These are phyloP conservation scores for Falcaria lacertinaria DNA, from an alignment of 2,888 invertebrate species.

Conservation along the genomic window DNA sequence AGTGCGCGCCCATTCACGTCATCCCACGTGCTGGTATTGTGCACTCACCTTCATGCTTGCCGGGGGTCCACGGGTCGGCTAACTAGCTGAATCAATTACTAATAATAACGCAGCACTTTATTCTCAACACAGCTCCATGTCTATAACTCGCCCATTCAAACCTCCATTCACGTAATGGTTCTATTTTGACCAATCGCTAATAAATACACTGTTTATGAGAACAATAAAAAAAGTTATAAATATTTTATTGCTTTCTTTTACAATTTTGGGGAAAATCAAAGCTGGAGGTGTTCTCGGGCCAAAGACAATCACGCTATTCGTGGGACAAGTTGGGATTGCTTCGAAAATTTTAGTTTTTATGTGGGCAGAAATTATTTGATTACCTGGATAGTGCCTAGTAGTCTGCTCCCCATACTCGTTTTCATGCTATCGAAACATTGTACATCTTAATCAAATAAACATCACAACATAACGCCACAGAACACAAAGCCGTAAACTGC, in stretches of 20 bases:
- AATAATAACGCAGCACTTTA: slow-evolving; percentile 6
- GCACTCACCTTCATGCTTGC: slow-evolving; percentile 14
- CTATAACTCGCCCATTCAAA: neutral
- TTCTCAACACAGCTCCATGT: neutral
- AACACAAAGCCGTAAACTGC: slow-evolving; percentile 17
- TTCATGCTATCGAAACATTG: neutral
- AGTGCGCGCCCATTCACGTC: slow-evolving; percentile 30
- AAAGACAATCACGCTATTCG: no score
- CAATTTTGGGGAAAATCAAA: no score
- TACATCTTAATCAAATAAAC: neutral
- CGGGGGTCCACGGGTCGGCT: slow-evolving; percentile 15
- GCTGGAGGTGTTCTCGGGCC: no score
- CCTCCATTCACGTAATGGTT: neutral
- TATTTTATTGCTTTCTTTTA: neutral
- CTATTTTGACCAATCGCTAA: neutral
- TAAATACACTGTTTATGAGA: neutral
- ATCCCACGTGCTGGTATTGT: slow-evolving; percentile 32
- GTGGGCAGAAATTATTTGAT: no score
- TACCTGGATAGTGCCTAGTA: no score
- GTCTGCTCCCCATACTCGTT: no score
- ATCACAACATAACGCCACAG: slow-evolving; percentile 15
- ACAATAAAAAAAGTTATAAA: neutral
- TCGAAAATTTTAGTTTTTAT: no score
- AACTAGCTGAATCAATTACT: slow-evolving; percentile 30
- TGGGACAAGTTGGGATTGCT: no score